Evolutionary conservation across 2,888 invertebrate genomes (phyloP).

Genomic region (Stenotaenia linearis): DNA sequence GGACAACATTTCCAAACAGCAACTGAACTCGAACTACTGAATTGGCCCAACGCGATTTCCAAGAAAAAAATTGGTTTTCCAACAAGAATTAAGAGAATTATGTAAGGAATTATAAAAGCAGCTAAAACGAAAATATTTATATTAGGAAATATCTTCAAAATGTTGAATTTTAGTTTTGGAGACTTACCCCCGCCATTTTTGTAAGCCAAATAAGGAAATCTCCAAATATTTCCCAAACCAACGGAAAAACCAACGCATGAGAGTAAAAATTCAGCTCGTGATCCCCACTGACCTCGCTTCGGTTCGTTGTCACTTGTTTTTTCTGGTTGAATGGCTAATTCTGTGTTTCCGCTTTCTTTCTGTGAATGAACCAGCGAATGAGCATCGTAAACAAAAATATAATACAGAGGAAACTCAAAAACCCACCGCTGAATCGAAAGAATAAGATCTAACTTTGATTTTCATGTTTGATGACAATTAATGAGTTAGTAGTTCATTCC

Average conservation of each 20-base stretch:
- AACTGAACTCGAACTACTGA: constrained; percentile 68
- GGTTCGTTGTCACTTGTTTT: not conserved
- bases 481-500: too few species aligned
- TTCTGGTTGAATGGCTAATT: too few species aligned
- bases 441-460: too few species aligned
- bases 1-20: constrained; percentile 64
- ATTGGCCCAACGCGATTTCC: constrained; percentile 74
- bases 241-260: constrained; percentile 36
- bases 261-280: constrained; percentile 34
- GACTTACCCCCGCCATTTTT: constrained; percentile 34
- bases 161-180: too few species aligned
- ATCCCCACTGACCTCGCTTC: constrained; percentile 32
- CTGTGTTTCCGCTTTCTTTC: too few species aligned
- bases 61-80: constrained; percentile 74
- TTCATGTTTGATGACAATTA: too few species aligned
- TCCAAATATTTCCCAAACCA: constrained; percentile 33
- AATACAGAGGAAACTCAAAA: too few species aligned
- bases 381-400: too few species aligned
- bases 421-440: too few species aligned
- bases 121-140: not conserved
- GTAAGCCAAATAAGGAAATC: constrained; percentile 34
- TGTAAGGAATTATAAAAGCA: constrained; percentile 26
- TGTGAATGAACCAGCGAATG: too few species aligned
- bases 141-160: too few species aligned
- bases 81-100: constrained; percentile 30